Evolutionary conservation across 2,113 vertebrate genomes (phyloP).

Genomic region (Grammomys surdaster): DNA sequence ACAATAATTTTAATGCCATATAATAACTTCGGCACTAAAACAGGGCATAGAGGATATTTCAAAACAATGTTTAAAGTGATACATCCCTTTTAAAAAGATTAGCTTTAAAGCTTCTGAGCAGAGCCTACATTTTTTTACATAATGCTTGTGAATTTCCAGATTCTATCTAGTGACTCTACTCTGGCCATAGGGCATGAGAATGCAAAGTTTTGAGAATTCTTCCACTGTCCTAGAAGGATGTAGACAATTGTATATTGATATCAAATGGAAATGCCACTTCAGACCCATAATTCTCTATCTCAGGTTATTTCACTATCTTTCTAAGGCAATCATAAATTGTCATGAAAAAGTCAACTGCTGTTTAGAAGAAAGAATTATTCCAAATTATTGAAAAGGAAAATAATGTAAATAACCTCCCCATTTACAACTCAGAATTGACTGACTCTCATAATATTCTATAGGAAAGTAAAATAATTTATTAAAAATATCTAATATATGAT

Average conservation of each 20-base stretch:
- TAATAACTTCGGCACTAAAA: neutral
- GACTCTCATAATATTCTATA: neutral
- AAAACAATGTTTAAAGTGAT: neutral
- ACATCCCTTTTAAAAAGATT: neutral
- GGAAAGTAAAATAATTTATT: conserved; percentile 23
- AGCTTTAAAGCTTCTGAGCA: neutral
- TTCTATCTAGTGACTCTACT: neutral
- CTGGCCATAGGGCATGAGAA: neutral
- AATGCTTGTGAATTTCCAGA: neutral
- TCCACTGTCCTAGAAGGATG: neutral
- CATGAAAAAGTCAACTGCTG: neutral
- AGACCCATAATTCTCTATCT: neutral
- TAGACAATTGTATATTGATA: neutral
- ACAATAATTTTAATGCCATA: neutral
- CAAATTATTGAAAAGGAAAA: neutral
- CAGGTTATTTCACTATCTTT: neutral
- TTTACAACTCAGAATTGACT: neutral
- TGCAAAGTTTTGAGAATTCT: neutral
- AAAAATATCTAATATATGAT: neutral
- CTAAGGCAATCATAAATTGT: neutral
- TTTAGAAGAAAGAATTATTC: neutral
- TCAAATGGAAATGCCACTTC: neutral
- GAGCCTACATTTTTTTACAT: neutral
- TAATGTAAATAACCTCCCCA: neutral
- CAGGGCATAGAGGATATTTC: neutral